Evolutionary conservation across 1,140 invertebrate genomes (phyloP), one percentile per base, ranked within the genome.

Genomic region (Teleogryllus occipitalis): DNA sequence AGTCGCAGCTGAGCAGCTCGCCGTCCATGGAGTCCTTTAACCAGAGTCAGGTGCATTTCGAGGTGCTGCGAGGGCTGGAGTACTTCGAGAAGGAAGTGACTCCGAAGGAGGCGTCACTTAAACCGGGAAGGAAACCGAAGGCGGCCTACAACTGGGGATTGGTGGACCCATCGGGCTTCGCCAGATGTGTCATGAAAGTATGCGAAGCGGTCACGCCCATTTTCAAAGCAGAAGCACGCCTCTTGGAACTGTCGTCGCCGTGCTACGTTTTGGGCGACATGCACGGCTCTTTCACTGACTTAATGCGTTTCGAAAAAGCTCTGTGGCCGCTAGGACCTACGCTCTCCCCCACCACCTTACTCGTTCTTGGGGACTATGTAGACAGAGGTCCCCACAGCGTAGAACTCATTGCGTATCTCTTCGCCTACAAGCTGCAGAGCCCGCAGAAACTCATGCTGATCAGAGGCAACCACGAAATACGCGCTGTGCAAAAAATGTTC

Each of bases 361-460:
- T 92, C 0, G 92, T 92, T 83, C 86, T 92, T 15, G 91, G 91
- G 7, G 91, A 93, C 84, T 93, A 92, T 84, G 91, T 93, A 0
- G 91, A 93, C 83, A 83, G 91, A 81, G 91, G 91, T 10, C 85
- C 87, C 8, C 88, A 85, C 84, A 89, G 91, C 72, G 83, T 92
- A 72, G 91, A 92, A 86, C 89, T 91, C 7, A 87, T 92, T 10
- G 84, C 90, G 0, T 91, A 92, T 83, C 83, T 93, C n/a, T 90
- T 93, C 83, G 86, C 90, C 27, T 90, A 92, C 81, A 93, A 93
- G 84, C 81, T 91, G 54, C 85, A 91, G 65, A 87, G 88, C 27
- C 90, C 91, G n/a, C 82, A 85, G 12, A 92, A 92, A 83, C 87
- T 92, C 78, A 87, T 85, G 82, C 82, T 92, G 14, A 81, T 93